Evolutionary conservation across 2,888 invertebrate genomes (phyloP), one percentile per base, ranked within the genome.

Genomic region (Neria commutata): DNA sequence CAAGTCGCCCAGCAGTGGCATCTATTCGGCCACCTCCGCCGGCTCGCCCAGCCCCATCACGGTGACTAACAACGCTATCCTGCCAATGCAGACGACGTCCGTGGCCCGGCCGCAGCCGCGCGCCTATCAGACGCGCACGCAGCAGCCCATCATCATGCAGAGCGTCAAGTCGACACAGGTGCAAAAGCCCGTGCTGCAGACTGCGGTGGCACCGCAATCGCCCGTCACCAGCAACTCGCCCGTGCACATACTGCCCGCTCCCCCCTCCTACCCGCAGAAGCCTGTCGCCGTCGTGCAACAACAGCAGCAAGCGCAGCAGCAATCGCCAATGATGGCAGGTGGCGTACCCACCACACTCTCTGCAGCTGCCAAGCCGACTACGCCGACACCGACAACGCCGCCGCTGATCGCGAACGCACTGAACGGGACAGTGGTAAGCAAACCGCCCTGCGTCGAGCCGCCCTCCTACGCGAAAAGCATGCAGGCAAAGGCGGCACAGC

Each of bases 91-190:
- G 51, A 82, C 86, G 4, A 66, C 74, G 5, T 68, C 75, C 19
- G 70, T 78, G 54, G 72, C 79, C 14, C 85, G 92, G 66, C 92
- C 93, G 3, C 90, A 92, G 64, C 92, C 95, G 3, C 92, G 94
- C 89, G 91, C 93, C 56, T 82, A 81, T 59, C 95, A 95, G 80
- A 90, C 94, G 37, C 92, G 91, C 74, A 90, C 94, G 19, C 95
- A 95, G 75, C 91, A 94, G 50, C 95, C 95, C 6, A 93, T 97
- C 66, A 95, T 97, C 64, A 97, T 96, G 95, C 95, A 96, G 80
- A 94, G 95, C 26, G 97, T 97, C 17, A 94, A 94, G 80, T 95
- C 95, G 83, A 95, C 95, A 17, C 95, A 95, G 81, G 95, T 95
- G 37, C 95, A 95, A 77, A 97, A 96, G 79, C 97, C 97, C 0